Evolutionary conservation across 2,888 invertebrate genomes (phyloP).

Genomic region (Heliconius ismenius): DNA sequence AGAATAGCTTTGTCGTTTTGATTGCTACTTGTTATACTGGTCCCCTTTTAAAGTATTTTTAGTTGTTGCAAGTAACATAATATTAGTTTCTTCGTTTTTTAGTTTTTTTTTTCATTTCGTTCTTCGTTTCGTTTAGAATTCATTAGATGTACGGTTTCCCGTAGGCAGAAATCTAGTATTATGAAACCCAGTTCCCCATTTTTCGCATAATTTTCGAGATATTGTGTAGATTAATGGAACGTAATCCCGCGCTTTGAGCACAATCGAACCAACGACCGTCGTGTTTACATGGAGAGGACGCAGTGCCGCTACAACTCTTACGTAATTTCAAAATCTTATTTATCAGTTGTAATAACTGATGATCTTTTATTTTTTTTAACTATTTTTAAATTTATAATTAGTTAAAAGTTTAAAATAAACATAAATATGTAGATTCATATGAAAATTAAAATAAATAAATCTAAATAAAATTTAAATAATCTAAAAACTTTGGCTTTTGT

Average conservation of each 20-base stretch:
- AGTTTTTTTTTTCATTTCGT: background rate
- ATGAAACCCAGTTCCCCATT: background rate
- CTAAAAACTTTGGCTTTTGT: background rate
- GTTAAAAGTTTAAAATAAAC: too few relatives aligned
- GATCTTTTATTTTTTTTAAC: too few relatives aligned
- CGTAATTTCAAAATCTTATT: too few relatives aligned
- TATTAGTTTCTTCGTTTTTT: background rate
- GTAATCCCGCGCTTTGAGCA: too few relatives aligned
- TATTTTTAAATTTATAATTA: too few relatives aligned
- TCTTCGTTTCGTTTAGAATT: too few relatives aligned
- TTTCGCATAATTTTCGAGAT: background rate
- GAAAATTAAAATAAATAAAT: background rate
- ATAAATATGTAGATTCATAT: background rate
- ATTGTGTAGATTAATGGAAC: too few relatives aligned
- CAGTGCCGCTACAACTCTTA: too few relatives aligned
- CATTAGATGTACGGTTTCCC: too few relatives aligned
- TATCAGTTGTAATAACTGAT: too few relatives aligned
- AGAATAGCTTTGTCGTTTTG: conserved; percentile 5
- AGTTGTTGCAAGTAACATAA: background rate
- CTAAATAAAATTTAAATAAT: conserved; percentile 1
- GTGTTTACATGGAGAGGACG: too few relatives aligned
- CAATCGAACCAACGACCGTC: background rate
- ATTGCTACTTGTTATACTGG: conserved; percentile 1
- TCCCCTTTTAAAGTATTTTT: background rate
- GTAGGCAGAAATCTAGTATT: too few relatives aligned